Evolutionary conservation across 2,797 vertebrate genomes (phyloP).

Genomic region (Mormyrus hasselquistii): DNA sequence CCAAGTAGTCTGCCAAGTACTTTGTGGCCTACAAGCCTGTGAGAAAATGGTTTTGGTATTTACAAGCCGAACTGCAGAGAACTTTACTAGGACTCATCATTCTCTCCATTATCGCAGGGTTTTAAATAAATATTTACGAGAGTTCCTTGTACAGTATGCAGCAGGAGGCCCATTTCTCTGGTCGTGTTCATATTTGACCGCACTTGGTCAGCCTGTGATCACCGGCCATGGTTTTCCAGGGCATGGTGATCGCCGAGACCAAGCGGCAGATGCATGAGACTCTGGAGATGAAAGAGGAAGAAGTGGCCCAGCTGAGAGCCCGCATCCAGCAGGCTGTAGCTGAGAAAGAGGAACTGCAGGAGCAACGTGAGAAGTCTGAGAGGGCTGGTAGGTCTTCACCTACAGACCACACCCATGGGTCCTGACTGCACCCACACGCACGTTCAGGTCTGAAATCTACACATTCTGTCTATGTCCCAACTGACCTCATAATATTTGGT

Average conservation of each 20-base stretch:
- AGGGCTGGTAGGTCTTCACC: slow-evolving; percentile 73
- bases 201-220: neutral
- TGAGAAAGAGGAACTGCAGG: slow-evolving; percentile 79
- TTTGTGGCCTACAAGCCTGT: neutral
- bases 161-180: neutral
- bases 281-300: slow-evolving; percentile 93
- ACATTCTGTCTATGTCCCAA: neutral
- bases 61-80: neutral
- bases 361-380: slow-evolving; percentile 91
- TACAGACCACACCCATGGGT: neutral
- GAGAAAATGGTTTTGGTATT: neutral
- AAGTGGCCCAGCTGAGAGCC: slow-evolving; percentile 77
- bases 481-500: neutral
- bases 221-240: slow-evolving; percentile 52
- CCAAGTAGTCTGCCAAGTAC: neutral
- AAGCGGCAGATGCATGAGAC: slow-evolving; percentile 98
- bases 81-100: neutral
- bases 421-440: neutral
- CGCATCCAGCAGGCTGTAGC: slow-evolving; percentile 69
- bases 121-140: neutral
- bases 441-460: neutral
- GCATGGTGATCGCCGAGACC: slow-evolving; percentile 96
- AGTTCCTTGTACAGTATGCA: neutral
- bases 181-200: neutral
- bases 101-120: neutral